These are phyloP conservation scores for Neopelma chrysocephalum DNA, from an alignment of 2,797 vertebrate genomes.

Conservation along the genomic window DNA sequence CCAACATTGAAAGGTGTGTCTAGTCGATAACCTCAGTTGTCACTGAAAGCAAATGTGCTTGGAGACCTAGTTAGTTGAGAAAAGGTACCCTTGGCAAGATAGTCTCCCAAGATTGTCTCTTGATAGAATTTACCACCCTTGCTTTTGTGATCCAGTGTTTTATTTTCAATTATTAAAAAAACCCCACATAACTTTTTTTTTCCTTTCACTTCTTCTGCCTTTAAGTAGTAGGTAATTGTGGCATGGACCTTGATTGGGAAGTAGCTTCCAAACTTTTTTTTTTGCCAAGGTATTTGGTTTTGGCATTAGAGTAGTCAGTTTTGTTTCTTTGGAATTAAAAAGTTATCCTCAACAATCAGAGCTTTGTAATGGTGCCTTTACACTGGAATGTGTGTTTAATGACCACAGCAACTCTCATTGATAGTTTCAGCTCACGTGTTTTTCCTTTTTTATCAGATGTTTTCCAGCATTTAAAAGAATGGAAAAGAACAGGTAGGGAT, in stretches of 20 bases:
- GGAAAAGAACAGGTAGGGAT: background rate
- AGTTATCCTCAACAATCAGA: background rate
- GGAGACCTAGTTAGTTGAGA: background rate
- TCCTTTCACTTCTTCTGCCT: background rate
- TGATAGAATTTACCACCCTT: background rate
- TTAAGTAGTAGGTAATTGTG: background rate
- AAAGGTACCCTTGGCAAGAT: background rate
- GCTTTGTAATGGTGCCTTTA: background rate
- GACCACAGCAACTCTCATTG: background rate
- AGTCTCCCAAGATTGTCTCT: background rate
- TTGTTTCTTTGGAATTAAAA: background rate
- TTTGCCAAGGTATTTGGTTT: background rate
- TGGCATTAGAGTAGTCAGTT: background rate
- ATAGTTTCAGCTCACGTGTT: background rate
- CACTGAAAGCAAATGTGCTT: background rate
- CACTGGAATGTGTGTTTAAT: background rate
- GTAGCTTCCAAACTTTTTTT: background rate
- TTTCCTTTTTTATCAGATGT: background rate
- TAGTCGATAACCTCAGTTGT: background rate
- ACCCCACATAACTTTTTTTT: accelerated
- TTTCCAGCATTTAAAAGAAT: background rate
- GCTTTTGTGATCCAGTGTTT: background rate
- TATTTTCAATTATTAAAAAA: background rate
- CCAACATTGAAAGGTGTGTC: background rate
- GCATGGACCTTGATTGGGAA: background rate